Conservation (phyloP, 2,888 invertebrate genomes). For the Celastrina argiolus region DNA sequence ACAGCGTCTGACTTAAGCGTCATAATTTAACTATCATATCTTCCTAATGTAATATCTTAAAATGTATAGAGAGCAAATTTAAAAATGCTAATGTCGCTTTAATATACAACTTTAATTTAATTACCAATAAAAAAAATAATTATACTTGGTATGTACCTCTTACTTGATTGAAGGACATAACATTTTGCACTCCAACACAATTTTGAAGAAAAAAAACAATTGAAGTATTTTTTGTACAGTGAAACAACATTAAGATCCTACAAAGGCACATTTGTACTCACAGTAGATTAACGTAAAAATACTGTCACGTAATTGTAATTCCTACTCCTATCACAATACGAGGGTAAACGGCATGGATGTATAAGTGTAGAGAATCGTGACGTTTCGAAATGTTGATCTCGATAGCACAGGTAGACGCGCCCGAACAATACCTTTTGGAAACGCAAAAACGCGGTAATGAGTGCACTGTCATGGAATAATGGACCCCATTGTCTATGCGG, state of each 20-base stretch:
- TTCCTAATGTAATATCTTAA: too few species aligned
- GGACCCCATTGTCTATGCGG: slow-evolving; percentile 65
- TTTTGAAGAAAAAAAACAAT: not conserved
- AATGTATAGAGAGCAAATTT: too few species aligned
- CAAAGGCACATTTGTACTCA: slow-evolving; percentile 7
- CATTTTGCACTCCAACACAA: not conserved
- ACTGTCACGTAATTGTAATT: slow-evolving; percentile 22
- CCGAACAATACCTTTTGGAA: slow-evolving; percentile 54
- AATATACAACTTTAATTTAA: too few species aligned
- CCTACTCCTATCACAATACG: not conserved
- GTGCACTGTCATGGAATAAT: slow-evolving; percentile 66
- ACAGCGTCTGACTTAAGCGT: too few species aligned
- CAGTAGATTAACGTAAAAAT: slow-evolving; percentile 21
- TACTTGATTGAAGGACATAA: not conserved
- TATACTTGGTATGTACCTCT: too few species aligned
- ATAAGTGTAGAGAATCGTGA: slow-evolving; percentile 18
- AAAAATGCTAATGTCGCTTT: too few species aligned
- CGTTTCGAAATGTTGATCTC: slow-evolving; percentile 40
- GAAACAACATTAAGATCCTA: slow-evolving; percentile 5
- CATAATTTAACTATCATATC: too few species aligned
- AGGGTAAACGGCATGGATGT: slow-evolving; percentile 19
- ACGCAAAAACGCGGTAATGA: slow-evolving; percentile 63
- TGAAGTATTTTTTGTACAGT: not conserved
- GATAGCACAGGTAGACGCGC: slow-evolving; percentile 65
- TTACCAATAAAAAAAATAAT: too few species aligned